Evolutionary conservation across 2,113 vertebrate species (phyloP).

Genomic region (Falcunculus frontatus): DNA sequence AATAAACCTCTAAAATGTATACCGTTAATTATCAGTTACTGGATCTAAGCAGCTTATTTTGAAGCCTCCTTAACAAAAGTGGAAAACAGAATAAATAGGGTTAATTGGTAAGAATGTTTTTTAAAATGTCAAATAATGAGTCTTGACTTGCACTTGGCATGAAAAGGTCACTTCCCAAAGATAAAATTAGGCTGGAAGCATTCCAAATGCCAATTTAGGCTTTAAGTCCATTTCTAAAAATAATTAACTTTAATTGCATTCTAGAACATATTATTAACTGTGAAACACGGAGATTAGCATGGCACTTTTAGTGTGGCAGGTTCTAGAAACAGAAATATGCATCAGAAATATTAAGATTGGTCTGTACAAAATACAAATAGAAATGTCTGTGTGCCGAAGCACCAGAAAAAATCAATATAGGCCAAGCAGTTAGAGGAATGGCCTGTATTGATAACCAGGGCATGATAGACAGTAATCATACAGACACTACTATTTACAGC

Average conservation of each 20-base stretch:
- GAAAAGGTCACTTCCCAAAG: constrained; percentile 18
- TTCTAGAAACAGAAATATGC: not conserved
- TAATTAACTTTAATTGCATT: not conserved
- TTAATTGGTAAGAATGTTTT: not conserved
- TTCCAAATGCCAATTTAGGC: not conserved
- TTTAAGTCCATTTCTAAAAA: constrained; percentile 21
- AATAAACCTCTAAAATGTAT: not conserved
- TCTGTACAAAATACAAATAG: not conserved
- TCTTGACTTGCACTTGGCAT: not conserved
- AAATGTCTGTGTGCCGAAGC: not conserved
- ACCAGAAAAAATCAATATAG: not conserved
- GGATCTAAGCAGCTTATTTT: not conserved
- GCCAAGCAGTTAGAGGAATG: not conserved
- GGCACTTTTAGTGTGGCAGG: not conserved
- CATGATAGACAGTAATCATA: not conserved
- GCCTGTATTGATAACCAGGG: not conserved
- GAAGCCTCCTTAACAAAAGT: not conserved
- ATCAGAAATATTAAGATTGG: not conserved
- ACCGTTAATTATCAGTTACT: not conserved
- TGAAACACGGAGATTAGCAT: not conserved
- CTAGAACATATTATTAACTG: not conserved
- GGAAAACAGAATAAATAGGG: not conserved
- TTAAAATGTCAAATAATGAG: not conserved
- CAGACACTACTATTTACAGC: not conserved
- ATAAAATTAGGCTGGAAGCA: constrained; percentile 13